Evolutionary conservation across 2,797 vertebrate species (phyloP), one percentile per base, ranked within the genome.

Genomic region (Microctenopoma lineatum): DNA sequence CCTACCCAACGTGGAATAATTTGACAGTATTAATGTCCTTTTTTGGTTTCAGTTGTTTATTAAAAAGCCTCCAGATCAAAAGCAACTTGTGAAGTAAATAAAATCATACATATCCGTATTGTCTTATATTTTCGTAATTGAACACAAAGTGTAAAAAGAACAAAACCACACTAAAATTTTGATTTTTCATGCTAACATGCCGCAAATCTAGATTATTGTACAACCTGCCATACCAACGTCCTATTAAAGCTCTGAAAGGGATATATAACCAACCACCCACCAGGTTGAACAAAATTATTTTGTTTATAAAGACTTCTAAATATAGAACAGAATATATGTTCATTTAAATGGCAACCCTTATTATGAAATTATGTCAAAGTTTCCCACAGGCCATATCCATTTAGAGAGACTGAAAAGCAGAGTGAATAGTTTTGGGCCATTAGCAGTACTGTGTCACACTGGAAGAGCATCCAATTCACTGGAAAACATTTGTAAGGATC

Each of bases 41-140:
- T 21, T 75, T 85, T 85, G 79, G 69, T 90, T 84, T 87, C 42
- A 92, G 77, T 74, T 62, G 78, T 94, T 93, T 93, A 93, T 93
- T 94, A 86, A 92, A 91, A 93, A 86, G 72, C 70, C 68, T 86
- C 89, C 74, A 89, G 87, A 89, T 73, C 72, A 89, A 90, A 88
- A 81, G 85, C 83, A 87, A 80, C 42, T 55, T 81, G 68, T 77
- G 60, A 87, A 83, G 84, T 68, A 87, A 93, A 89, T 87, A 84
- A 89, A 93, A 87, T 78, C 75, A 91, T 80, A 92, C 90, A 91
- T 75, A 77, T 75, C 61, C 70, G 5, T 83, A 67, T 66, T 86
- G 66, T 48, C 53, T 42, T 77, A 72, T 84, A 72, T 67, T 71
- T 59, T 44, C 86, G 89, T 82, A 85, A 81, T 55, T 80, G 83